Base-by-base conservation (phyloP, 1,140 invertebrate genomes). In the Sarcophaga bullata region DNA sequence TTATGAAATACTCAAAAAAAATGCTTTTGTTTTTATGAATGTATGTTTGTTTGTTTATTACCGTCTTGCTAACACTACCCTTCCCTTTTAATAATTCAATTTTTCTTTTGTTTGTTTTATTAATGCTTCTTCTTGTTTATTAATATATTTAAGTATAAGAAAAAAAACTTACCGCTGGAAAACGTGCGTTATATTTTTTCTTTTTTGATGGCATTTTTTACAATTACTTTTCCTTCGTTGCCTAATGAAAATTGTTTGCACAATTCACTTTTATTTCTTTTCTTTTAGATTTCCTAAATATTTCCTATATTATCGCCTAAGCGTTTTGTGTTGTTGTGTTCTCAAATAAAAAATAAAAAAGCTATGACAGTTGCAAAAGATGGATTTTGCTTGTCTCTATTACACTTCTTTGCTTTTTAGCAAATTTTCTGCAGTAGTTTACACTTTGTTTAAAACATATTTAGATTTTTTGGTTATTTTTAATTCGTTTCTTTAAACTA, bases 161-260 rank as follows among this genome's bases (percentile, higher is more conserved):
- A 84, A 84, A 83, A 17, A 76, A 75, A 88, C 95, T 95, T 93
- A 98, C 97, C 85, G 97, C 96, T 87, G 97, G 97, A 92, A 98
- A 98, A 90, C 97, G 93, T 19, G 97, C 96, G 92, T 98, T 98
- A 90, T 97, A 98, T 93, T 98, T 98, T 93, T 97, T 98, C 93
- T 98, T 98, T 91, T 98, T 98, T 85, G 95, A 97, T 25, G 97
- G 97, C 97, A 98, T 98, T 91, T 62, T 37, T 81, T 49, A 7
- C 13, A 49, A 50, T 19, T 50, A 37, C 5, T 47, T 76, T 76
- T 49, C 11, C 47, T 8, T 37, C n/a, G 46, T 48, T 49, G 48
- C 37, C 13, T 47, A 76, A 49, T 76, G 11, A 25, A 75, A 11
- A 48, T 37, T 13, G 73, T 76, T 76, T 76, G 73, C 37, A 48